Percentiles rank a stretch among this genome's conserved stretches.
Conservation (phyloP, 2,797 vertebrate genomes). For the Scyliorhinus canicula region DNA sequence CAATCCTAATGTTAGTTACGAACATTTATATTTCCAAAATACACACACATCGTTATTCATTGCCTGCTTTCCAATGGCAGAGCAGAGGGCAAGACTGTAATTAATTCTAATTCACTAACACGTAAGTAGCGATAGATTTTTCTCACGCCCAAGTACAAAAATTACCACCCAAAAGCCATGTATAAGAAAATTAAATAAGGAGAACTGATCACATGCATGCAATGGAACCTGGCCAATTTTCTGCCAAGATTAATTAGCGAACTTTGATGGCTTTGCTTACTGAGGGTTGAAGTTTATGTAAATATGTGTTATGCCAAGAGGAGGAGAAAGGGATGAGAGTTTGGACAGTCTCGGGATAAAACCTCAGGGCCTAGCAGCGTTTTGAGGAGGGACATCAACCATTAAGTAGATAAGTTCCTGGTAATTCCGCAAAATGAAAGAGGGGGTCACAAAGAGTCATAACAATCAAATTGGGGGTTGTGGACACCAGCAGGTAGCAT, state of each 20-base stretch:
- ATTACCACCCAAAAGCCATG: background rate
- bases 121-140: background rate
- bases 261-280: background rate
- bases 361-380: background rate
- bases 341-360: background rate
- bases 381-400: background rate
- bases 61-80: background rate
- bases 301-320: background rate
- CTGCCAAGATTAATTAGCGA: background rate
- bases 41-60: background rate
- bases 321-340: background rate
- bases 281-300: background rate
- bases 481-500: background rate
- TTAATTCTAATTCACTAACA: background rate
- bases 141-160: background rate
- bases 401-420: too few species aligned
- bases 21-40: background rate
- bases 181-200: background rate
- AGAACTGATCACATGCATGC: background rate
- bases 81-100: background rate
- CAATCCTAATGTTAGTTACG: background rate
- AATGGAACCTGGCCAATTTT: background rate
- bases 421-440: background rate
- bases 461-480: background rate
- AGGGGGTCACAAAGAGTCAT: background rate